Evolutionary conservation across 2,888 invertebrate genomes (phyloP).

Genomic region (Lepidochrysops patricia): DNA sequence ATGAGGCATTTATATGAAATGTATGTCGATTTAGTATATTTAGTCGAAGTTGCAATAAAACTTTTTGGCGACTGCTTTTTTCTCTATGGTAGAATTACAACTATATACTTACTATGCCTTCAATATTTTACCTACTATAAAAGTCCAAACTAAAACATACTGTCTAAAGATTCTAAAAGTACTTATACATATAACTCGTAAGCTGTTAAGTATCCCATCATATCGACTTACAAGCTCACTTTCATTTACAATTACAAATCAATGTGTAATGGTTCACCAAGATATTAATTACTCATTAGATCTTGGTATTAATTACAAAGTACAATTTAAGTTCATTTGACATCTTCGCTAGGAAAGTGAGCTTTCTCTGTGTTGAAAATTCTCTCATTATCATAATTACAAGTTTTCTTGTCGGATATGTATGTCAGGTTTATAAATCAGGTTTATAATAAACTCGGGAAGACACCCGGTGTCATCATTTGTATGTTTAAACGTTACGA

Average conservation of each 20-base stretch:
- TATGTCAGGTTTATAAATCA: background rate
- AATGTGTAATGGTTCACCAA: background rate
- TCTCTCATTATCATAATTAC: conserved; percentile 33
- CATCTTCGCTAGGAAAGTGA: conserved; percentile 30
- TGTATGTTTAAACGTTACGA: too few relatives aligned
- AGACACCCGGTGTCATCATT: too few relatives aligned
- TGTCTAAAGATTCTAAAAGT: too few relatives aligned
- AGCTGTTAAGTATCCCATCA: background rate
- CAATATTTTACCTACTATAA: too few relatives aligned
- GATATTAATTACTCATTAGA: background rate
- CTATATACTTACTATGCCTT: too few relatives aligned
- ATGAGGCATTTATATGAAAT: too few relatives aligned
- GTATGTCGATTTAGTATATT: too few relatives aligned
- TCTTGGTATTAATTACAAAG: background rate
- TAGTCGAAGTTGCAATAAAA: too few relatives aligned
- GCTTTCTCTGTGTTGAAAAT: conserved; percentile 34
- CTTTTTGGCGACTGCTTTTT: too few relatives aligned
- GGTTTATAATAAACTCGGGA: background rate
- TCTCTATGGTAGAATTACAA: too few relatives aligned
- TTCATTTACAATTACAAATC: background rate
- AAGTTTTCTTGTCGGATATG: conserved; percentile 19
- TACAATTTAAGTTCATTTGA: conserved; percentile 6
- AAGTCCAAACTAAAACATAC: too few relatives aligned
- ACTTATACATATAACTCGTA: background rate
- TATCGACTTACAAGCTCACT: background rate